Percentiles rank a stretch among this genome's conserved stretches.
phyloP scores from a whole-genome alignment of 2,888 invertebrate species.

The Eulithis testata region DNA sequence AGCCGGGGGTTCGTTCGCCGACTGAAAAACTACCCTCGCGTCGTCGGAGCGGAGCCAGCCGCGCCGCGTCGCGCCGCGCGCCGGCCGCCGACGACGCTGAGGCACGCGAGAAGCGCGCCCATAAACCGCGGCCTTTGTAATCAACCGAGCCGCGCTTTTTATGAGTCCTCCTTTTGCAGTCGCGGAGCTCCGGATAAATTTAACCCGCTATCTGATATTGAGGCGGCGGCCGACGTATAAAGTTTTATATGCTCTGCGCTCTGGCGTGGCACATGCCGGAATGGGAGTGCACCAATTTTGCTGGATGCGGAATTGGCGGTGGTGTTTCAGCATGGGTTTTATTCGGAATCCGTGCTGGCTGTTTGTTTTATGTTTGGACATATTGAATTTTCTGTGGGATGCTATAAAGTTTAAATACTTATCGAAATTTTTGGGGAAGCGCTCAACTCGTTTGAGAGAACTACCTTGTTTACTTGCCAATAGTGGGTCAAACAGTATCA shows the following conservation, averaged over 20 bases:
- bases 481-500: too few species aligned
- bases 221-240: conserved; percentile 52
- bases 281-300: conserved; percentile 44
- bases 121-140: conserved; percentile 76
- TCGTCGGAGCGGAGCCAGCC: conserved; percentile 53
- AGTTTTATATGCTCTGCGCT: conserved; percentile 49
- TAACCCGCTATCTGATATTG: conserved; percentile 74
- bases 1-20: conserved; percentile 60
- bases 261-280: conserved; percentile 42
- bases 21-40: conserved; percentile 81
- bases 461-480: not conserved
- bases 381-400: conserved; percentile 13
- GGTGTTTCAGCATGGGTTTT: conserved; percentile 26
- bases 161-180: conserved; percentile 75
- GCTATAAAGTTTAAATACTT: conserved; percentile 22
- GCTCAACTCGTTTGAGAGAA: not conserved
- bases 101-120: conserved; percentile 64
- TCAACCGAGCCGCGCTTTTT: conserved; percentile 80
- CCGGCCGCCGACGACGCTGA: conserved; percentile 51
- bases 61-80: conserved; percentile 37
- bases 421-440: conserved; percentile 2
- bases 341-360: conserved; percentile 22
- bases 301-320: conserved; percentile 35
- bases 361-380: conserved; percentile 24
- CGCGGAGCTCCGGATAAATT: conserved; percentile 67